A percentile compares a stretch with the other conserved stretches of the same genome.
Conservation (phyloP, 1,140 invertebrate species). For the Saxidomus purpurata region DNA sequence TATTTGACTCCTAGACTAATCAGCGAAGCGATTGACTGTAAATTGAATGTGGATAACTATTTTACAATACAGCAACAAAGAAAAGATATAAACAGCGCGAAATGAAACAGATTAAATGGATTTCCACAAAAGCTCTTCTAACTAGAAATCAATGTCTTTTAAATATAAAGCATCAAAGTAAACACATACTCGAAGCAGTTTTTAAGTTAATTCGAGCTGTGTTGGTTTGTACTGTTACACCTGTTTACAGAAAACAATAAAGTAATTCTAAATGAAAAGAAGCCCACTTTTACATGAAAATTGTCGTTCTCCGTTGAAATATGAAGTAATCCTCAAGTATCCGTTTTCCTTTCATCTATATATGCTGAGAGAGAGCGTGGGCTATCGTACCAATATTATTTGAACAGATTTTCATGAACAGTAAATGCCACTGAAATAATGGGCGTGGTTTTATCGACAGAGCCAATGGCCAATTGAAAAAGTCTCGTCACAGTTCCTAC, state of each 20-base stretch:
- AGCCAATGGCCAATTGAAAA: slow-evolving; percentile 18
- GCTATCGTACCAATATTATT: neutral
- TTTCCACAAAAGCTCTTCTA: slow-evolving; percentile 1
- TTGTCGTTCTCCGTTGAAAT: slow-evolving; percentile 5
- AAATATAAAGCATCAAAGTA: neutral
- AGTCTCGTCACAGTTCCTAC: neutral
- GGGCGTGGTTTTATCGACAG: slow-evolving; percentile 11
- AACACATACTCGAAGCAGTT: neutral
- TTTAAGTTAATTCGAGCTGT: neutral
- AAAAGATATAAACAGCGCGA: neutral
- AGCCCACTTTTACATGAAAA: neutral
- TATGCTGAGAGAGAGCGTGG: slow-evolving; percentile 7
- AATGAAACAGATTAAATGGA: neutral
- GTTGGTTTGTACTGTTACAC: neutral
- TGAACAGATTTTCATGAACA: slow-evolving; percentile 30
- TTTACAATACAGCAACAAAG: neutral
- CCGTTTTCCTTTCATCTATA: slow-evolving; percentile 28
- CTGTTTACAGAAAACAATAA: neutral
- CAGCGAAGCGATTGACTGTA: neutral
- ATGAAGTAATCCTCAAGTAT: neutral
- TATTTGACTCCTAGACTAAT: neutral
- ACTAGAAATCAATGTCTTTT: neutral
- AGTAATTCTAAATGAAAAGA: neutral
- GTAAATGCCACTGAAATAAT: slow-evolving; percentile 20
- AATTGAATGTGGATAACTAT: neutral